A percentile compares a stretch with the other conserved stretches of the same genome.
phyloP scores from a whole-genome alignment of 2,888 invertebrate species.

The Hyalella azteca region DNA sequence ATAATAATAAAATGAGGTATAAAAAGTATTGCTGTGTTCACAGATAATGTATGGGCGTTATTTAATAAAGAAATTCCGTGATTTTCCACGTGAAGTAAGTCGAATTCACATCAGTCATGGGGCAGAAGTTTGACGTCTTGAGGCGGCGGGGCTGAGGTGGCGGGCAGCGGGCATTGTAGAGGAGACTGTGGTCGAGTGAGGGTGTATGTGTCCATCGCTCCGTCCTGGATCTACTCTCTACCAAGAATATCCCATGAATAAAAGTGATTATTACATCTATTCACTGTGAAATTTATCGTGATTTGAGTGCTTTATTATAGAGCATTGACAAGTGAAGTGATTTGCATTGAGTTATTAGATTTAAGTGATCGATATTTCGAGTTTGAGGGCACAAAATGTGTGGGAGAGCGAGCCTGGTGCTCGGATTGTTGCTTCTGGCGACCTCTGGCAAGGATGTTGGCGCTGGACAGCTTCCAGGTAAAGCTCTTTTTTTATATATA shows the following conservation, averaged over 20 bases:
- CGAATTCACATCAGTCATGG: too few species aligned
- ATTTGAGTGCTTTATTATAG: neutral
- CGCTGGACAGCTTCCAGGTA: conserved; percentile 19
- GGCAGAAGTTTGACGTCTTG: neutral
- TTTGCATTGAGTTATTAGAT: neutral
- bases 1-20: too few species aligned
- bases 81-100: too few species aligned
- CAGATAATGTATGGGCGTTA: too few species aligned
- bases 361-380: neutral
- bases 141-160: neutral
- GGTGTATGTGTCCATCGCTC: neutral
- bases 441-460: neutral
- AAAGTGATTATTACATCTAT: neutral
- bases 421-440: neutral
- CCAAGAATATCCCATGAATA: neutral
- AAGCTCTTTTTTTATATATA: too few species aligned
- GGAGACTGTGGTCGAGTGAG: conserved; percentile 1
- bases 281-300: neutral
- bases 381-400: neutral
- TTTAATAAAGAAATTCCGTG: too few species aligned
- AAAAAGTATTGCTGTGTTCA: too few species aligned
- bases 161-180: conserved; percentile 11
- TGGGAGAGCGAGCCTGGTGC: neutral
- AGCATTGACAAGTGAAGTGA: neutral
- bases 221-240: neutral